Base-by-base conservation (phyloP, 2,113 vertebrate species). In the Rana temporaria region DNA sequence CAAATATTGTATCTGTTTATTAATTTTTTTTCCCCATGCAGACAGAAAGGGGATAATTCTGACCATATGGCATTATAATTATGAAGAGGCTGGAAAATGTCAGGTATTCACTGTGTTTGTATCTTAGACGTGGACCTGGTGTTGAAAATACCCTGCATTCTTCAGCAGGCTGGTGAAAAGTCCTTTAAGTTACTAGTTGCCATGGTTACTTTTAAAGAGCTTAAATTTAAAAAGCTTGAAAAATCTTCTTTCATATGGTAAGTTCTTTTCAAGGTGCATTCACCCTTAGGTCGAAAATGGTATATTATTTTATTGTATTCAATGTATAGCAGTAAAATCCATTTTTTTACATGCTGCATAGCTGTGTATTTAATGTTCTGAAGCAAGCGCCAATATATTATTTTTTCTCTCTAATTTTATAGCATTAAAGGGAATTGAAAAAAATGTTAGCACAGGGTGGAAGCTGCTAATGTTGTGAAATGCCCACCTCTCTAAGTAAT, bases 241-340 rank as follows among this genome's bases (percentile, higher is more conserved):
- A 62, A 62, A 62, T 80, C 67, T 68, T 63, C 77, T 81, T 81
- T 81, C 57, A 81, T 81, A 72, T 81, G 79, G 69, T 72, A 73
- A 81, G 68, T 71, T 81, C 79, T 71, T 80, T 80, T 71, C 56
- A 71, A 72, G 68, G 79, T 73, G 68, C 69, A 72, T 81, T 81
- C 69, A 73, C 59, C 66, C 78, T 79, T n/a, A 79, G 65, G 78
- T 59, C 17, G 65, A 81, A 81, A 81, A 80, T 81, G n/a, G 62
- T 81, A 81, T 72, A 81, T 81, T 63, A 72, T 81, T 81, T 64
- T 73, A 81, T 64, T 55, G 68, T 65, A 60, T 65, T 55, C 48
- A 52, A n/a, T 55, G 34, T 64, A 63, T 64, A 52, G 38, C 66
- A 65, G 59, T 34, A 71, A 70, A 70, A 69, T 60, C 17, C 42